These are phyloP conservation scores for Chiridota heheva DNA, from an alignment of 35 echinoderm and acorn worm genomes.

Conservation along the genomic window DNA sequence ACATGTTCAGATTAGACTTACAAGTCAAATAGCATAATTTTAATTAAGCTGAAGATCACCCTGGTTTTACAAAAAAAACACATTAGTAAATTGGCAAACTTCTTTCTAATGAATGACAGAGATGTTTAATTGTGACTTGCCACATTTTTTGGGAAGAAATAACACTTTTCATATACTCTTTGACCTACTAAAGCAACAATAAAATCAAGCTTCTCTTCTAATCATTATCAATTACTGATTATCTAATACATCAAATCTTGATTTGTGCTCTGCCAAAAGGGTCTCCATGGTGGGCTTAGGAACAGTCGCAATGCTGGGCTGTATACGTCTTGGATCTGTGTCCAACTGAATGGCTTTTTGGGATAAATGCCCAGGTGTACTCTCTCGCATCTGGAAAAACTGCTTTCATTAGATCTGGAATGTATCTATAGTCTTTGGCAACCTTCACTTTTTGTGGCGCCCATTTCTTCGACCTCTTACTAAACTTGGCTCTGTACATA, in stretches of 20 bases:
- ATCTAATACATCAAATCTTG: slow-evolving; percentile 4
- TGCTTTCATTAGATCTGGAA: background rate
- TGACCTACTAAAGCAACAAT: too few relatives aligned
- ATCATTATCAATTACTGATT: too few relatives aligned
- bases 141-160: too few relatives aligned
- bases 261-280: background rate
- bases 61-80: too few relatives aligned
- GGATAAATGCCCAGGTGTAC: background rate
- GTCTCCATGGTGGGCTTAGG: background rate
- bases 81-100: too few relatives aligned
- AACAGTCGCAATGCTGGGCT: background rate
- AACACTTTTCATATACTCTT: too few relatives aligned
- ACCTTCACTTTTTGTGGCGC: background rate
- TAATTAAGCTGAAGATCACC: too few relatives aligned
- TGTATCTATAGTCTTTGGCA: background rate
- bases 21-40: too few relatives aligned
- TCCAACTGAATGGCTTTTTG: background rate
- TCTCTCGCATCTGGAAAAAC: background rate
- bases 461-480: slow-evolving; percentile 6
- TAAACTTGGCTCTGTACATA: background rate
- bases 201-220: too few relatives aligned
- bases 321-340: background rate
- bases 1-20: too few relatives aligned
- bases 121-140: too few relatives aligned
- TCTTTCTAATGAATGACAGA: too few relatives aligned